A percentile compares a stretch with the other conserved stretches of the same genome.
These are phyloP conservation scores for Drosophila sturtevanti DNA, from an alignment of 1,140 invertebrate genomes.

Conservation along the genomic window DNA sequence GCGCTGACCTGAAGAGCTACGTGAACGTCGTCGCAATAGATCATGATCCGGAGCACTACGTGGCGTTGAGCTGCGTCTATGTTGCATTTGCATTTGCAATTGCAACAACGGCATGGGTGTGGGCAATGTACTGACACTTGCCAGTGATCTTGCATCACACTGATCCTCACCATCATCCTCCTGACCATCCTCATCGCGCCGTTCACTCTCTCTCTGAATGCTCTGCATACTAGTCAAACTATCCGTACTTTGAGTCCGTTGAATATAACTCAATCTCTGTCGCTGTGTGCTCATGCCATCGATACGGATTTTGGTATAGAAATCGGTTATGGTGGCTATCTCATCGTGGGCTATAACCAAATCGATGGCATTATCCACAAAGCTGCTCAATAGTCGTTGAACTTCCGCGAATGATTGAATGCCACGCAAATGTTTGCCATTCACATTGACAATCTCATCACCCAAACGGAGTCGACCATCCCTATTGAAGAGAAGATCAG, in stretches of 20 bases:
- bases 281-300: slow-evolving; percentile 65
- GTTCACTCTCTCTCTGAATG: slow-evolving; percentile 51
- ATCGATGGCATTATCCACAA: slow-evolving; percentile 84
- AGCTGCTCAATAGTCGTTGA: slow-evolving; percentile 83
- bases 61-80: slow-evolving; percentile 73
- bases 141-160: slow-evolving; percentile 65
- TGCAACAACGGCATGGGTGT: slow-evolving; percentile 78
- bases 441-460: slow-evolving; percentile 94
- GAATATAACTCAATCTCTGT: slow-evolving; percentile 66
- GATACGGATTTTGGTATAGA: slow-evolving; percentile 81
- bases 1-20: slow-evolving; percentile 78
- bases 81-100: slow-evolving; percentile 60
- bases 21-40: slow-evolving; percentile 54
- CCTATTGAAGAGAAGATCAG: slow-evolving; percentile 82
- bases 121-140: slow-evolving; percentile 68
- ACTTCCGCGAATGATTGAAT: slow-evolving; percentile 86
- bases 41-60: slow-evolving; percentile 56
- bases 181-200: slow-evolving; percentile 26
- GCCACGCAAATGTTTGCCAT: slow-evolving; percentile 90
- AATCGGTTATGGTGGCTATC: slow-evolving; percentile 74
- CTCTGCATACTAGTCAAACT: slow-evolving; percentile 74
- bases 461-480: slow-evolving; percentile 91
- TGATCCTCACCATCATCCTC: slow-evolving; percentile 44
- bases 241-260: slow-evolving; percentile 74
- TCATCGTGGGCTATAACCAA: slow-evolving; percentile 86